Conservation (phyloP, 2,113 vertebrate species). For the Tragelaphus scriptus region DNA sequence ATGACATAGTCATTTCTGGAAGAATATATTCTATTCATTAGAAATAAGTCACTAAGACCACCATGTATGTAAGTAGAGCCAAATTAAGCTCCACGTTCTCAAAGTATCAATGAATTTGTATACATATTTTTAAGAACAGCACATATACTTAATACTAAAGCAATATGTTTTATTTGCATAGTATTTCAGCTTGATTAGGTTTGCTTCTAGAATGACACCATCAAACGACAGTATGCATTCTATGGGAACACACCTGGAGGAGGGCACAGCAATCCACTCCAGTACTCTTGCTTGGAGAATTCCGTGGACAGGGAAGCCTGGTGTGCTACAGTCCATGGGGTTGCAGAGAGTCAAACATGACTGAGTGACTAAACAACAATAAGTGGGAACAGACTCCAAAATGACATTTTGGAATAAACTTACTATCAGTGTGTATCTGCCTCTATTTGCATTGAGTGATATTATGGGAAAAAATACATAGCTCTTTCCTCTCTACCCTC, state of each 20-base stretch:
- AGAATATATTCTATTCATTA: not conserved
- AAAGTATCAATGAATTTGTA: not conserved
- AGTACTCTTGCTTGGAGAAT: not conserved
- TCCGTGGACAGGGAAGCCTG: not conserved
- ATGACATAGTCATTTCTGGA: not conserved
- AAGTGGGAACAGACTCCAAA: not conserved
- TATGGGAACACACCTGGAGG: not conserved
- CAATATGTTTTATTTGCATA: not conserved
- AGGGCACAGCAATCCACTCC: not conserved
- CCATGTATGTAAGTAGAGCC: not conserved
- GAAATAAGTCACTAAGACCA: not conserved
- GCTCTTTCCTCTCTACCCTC: not conserved
- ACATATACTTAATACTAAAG: not conserved
- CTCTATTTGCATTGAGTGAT: not conserved
- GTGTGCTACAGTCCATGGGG: not conserved
- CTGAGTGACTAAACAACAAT: not conserved
- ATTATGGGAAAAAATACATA: not conserved
- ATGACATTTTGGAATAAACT: not conserved
- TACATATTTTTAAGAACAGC: not conserved
- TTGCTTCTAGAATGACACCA: not conserved
- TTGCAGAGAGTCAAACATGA: not conserved
- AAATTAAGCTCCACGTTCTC: not conserved
- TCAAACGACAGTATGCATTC: not conserved
- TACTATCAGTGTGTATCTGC: not conserved
- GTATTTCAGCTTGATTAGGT: constrained; percentile 1